phyloP scores from a whole-genome alignment of 2,113 vertebrate species.

The Laticauda laticaudata region DNA sequence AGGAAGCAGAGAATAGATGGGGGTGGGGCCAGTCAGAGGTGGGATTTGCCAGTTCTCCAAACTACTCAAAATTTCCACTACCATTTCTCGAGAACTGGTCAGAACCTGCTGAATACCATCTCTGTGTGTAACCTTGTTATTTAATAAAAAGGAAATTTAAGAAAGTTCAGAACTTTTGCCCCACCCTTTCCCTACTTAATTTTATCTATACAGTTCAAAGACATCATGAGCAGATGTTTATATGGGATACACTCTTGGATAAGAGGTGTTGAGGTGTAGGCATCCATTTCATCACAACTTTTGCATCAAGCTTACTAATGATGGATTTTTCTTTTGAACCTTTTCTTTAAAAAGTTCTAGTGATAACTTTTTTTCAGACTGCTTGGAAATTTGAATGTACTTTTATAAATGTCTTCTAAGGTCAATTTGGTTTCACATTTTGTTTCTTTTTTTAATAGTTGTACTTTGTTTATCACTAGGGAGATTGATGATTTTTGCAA shows the following conservation, averaged over 20 bases:
- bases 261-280: neutral
- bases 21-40: too few species aligned
- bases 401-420: neutral
- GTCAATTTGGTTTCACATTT: neutral
- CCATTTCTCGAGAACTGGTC: too few species aligned
- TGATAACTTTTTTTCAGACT: neutral
- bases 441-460: neutral
- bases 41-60: too few species aligned
- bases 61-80: too few species aligned
- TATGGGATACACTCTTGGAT: neutral
- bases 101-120: too few species aligned
- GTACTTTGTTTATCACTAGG: neutral
- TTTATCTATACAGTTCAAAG: neutral
- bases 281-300: neutral
- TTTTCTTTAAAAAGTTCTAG: neutral
- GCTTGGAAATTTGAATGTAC: neutral
- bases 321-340: neutral
- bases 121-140: neutral
- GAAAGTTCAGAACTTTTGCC: neutral
- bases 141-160: neutral
- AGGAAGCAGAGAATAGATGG: too few species aligned
- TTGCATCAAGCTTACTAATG: neutral
- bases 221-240: neutral
- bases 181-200: neutral
- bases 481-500: neutral